Percentiles rank a stretch among this genome's conserved stretches.
These are phyloP conservation scores for Xanthorhoe spadicearia DNA, from an alignment of 2,888 invertebrate species.

Conservation along the genomic window DNA sequence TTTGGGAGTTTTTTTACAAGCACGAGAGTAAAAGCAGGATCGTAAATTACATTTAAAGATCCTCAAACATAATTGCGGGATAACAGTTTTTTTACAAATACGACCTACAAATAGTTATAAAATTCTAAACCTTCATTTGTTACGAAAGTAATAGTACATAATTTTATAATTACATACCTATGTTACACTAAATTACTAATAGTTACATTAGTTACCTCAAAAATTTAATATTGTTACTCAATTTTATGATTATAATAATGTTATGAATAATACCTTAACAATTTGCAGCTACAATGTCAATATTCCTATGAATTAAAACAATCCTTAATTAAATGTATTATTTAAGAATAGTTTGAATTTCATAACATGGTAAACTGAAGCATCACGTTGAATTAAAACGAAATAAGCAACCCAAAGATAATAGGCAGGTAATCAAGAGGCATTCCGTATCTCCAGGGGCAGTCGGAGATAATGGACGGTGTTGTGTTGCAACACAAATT, in stretches of 20 bases:
- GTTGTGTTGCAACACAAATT: slow-evolving; percentile 38
- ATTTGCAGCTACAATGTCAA: too few species aligned
- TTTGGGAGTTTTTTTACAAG: slow-evolving; percentile 47
- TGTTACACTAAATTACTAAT: too few species aligned
- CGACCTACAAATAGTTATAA: too few species aligned
- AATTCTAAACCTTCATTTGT: too few species aligned
- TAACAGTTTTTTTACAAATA: neutral
- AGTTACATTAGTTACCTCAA: too few species aligned
- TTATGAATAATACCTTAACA: too few species aligned
- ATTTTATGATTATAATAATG: too few species aligned
- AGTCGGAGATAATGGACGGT: slow-evolving; percentile 39
- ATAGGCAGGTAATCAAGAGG: slow-evolving; percentile 38
- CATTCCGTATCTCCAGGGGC: slow-evolving; percentile 31
- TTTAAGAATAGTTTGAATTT: neutral
- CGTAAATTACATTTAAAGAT: slow-evolving; percentile 58
- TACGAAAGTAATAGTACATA: too few species aligned
- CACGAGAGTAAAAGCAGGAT: slow-evolving; percentile 53
- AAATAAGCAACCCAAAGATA: slow-evolving; percentile 25
- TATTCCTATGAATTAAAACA: too few species aligned
- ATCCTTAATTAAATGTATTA: too few species aligned
- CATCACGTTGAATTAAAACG: slow-evolving; percentile 13
- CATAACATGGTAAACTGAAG: neutral
- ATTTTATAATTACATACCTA: too few species aligned
- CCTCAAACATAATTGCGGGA: slow-evolving; percentile 21
- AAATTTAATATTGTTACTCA: too few species aligned